Percentiles rank a stretch among this genome's conserved stretches.
Evolutionary conservation across 2,797 vertebrate species (phyloP).

Genomic region (Acanthiza pusilla): DNA sequence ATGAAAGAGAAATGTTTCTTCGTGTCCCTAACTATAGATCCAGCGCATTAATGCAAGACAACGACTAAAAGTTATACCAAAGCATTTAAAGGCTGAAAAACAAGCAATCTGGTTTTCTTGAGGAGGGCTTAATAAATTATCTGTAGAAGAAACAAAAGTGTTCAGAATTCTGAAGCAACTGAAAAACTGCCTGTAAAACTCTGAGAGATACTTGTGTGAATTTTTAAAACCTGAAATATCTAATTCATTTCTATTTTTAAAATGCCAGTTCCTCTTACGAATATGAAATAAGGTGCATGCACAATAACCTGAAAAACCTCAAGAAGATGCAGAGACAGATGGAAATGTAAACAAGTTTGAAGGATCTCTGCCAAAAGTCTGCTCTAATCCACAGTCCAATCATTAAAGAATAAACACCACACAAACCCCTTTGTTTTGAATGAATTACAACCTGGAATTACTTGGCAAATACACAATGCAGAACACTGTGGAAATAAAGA

Average conservation of each 20-base stretch:
- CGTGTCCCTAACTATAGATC: conserved; percentile 48
- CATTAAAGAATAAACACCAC: conserved; percentile 59
- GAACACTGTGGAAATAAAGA: conserved; percentile 8
- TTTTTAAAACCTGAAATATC: conserved; percentile 47
- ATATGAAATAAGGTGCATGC: background rate
- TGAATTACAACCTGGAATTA: conserved; percentile 61
- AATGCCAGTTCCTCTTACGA: background rate
- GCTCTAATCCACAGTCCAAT: conserved; percentile 59
- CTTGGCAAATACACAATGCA: conserved; percentile 49
- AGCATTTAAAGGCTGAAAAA: conserved; percentile 65
- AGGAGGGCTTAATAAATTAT: conserved; percentile 73
- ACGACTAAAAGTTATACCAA: conserved; percentile 59
- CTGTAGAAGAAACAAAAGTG: conserved; percentile 67
- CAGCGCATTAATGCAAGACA: conserved; percentile 66
- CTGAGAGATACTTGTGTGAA: conserved; percentile 54
- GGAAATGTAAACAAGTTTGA: conserved; percentile 65
- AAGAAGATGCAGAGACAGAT: conserved; percentile 62
- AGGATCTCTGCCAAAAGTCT: conserved; percentile 60
- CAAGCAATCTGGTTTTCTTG: conserved; percentile 67
- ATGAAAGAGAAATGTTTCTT: conserved; percentile 61
- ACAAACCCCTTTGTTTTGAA: conserved; percentile 48
- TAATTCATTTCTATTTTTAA: conserved; percentile 40
- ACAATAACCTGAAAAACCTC: conserved; percentile 38
- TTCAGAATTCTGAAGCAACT: conserved; percentile 62
- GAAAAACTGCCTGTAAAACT: conserved; percentile 57